phyloP scores from a whole-genome alignment of 2,797 vertebrate genomes.

The Sciaenops ocellatus region DNA sequence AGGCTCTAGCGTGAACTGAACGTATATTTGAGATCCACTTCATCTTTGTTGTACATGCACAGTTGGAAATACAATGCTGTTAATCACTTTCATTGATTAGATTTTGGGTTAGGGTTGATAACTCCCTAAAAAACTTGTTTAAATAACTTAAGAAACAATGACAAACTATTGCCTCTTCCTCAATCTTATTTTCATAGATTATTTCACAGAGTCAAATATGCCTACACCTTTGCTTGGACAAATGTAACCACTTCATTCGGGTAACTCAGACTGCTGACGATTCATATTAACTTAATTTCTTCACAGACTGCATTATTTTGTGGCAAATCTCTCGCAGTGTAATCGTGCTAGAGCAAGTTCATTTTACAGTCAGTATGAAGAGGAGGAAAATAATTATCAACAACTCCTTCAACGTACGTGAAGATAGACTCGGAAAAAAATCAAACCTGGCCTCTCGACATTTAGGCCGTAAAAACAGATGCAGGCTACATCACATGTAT shows the following conservation, averaged over 20 bases:
- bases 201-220: too few relatives aligned
- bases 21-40: too few relatives aligned
- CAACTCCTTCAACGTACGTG: neutral
- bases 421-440: neutral
- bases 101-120: too few relatives aligned
- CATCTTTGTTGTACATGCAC: too few relatives aligned
- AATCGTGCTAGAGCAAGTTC: neutral
- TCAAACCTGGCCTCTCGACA: neutral
- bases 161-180: too few relatives aligned
- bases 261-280: neutral
- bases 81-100: too few relatives aligned
- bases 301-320: neutral
- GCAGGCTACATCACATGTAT: conserved; percentile 16
- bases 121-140: too few relatives aligned
- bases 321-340: neutral
- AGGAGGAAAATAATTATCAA: neutral
- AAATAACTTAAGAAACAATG: too few relatives aligned
- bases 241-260: neutral
- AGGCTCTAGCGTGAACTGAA: too few relatives aligned
- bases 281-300: neutral
- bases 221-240: neutral
- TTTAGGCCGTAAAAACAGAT: conserved; percentile 4
- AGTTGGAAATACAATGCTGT: too few relatives aligned
- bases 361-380: neutral
- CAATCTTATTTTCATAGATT: too few relatives aligned